These are phyloP conservation scores for Micronisus gabar DNA, from an alignment of 2,113 vertebrate genomes.

Conservation along the genomic window DNA sequence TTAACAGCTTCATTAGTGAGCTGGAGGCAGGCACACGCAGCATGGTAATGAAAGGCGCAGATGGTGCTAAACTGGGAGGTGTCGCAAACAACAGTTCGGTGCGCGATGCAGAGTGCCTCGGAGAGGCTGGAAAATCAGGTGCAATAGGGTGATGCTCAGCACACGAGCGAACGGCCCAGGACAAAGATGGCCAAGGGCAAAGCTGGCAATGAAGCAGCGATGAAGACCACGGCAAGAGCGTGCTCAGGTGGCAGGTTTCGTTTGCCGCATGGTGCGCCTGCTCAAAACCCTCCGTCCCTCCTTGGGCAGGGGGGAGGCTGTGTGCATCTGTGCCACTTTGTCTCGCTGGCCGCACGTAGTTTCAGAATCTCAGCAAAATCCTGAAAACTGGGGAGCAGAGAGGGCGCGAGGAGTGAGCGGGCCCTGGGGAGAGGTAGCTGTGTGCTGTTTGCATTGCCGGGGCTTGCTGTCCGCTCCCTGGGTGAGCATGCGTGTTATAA, in stretches of 20 bases:
- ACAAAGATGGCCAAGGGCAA: not conserved
- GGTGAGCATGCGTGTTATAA: accelerated
- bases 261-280: accelerated
- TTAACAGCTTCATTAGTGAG: not conserved
- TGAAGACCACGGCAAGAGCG: not conserved
- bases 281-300: not conserved
- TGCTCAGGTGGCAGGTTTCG: not conserved
- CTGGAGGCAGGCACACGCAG: not conserved
- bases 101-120: accelerated
- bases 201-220: accelerated
- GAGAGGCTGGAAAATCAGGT: not conserved
- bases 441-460: not conserved
- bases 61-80: not conserved
- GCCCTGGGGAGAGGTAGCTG: not conserved
- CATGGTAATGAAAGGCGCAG: not conserved
- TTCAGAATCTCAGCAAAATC: not conserved
- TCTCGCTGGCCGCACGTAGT: accelerated
- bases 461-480: not conserved
- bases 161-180: accelerated
- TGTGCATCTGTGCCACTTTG: accelerated
- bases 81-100: accelerated
- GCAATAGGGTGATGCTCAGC: accelerated
- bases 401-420: not conserved
- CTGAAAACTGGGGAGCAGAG: not conserved
- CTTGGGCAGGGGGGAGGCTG: accelerated